These are phyloP conservation scores for Masnerella sp. DNA, from an alignment of 2,888 invertebrate genomes.

Conservation along the genomic window DNA sequence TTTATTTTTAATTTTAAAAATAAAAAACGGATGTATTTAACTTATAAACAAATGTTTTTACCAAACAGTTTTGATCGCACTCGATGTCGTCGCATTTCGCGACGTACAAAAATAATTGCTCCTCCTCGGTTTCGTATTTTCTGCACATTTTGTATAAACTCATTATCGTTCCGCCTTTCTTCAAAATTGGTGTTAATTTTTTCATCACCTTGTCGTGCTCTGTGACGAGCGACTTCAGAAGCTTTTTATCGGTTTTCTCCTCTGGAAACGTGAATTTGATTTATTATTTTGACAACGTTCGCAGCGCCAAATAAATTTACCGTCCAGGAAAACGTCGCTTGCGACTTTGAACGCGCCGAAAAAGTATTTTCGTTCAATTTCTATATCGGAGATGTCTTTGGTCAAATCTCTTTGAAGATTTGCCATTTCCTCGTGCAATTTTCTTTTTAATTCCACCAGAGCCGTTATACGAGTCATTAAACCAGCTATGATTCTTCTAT, in stretches of 20 bases:
- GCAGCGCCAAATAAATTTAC: constrained; percentile 34
- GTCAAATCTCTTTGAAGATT: constrained; percentile 19
- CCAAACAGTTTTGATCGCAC: constrained; percentile 7
- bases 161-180: constrained; percentile 65
- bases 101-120: constrained; percentile 63
- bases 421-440: constrained; percentile 61
- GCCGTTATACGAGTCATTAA: constrained; percentile 62
- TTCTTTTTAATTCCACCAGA: constrained; percentile 63
- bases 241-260: constrained; percentile 62
- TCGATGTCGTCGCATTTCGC: background rate
- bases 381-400: constrained; percentile 60
- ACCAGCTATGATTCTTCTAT: constrained; percentile 63
- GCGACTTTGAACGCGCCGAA: constrained; percentile 58
- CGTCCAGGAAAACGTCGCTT: constrained; percentile 63
- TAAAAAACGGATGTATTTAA: too few species aligned
- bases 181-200: constrained; percentile 58
- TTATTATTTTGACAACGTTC: background rate
- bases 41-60: too few species aligned
- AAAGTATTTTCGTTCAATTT: constrained; percentile 64
- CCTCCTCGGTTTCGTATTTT: constrained; percentile 69
- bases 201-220: constrained; percentile 62
- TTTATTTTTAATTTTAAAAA: background rate
- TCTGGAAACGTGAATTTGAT: constrained; percentile 62
- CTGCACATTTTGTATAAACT: constrained; percentile 64
- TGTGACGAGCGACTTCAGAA: constrained; percentile 46